phyloP scores from a whole-genome alignment of 2,888 invertebrate genomes.

The Mesochorus sp. region DNA sequence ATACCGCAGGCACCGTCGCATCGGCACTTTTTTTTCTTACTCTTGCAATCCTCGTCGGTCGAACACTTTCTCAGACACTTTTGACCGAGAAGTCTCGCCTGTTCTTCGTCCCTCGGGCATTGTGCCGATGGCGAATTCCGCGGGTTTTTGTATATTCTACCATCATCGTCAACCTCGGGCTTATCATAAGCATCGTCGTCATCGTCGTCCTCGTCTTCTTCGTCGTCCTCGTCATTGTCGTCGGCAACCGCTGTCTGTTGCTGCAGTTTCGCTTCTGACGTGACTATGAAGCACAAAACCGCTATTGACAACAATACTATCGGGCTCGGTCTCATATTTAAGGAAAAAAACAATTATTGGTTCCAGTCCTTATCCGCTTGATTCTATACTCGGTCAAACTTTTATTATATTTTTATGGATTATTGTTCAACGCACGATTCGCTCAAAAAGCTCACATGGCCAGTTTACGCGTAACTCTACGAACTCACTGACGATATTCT shows the following conservation, averaged over 20 bases:
- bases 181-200: conserved; percentile 77
- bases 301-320: conserved; percentile 69
- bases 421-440: conserved; percentile 1
- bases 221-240: conserved; percentile 84
- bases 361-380: background rate
- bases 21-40: conserved; percentile 97
- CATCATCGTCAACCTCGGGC: conserved; percentile 89
- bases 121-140: conserved; percentile 93
- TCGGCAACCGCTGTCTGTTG: conserved; percentile 76
- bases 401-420: background rate
- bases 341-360: conserved; percentile 9
- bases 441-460: conserved; percentile 52
- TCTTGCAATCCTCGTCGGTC: conserved; percentile 97
- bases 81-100: conserved; percentile 91
- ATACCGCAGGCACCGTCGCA: conserved; percentile 98
- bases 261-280: conserved; percentile 78
- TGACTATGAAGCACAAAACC: conserved; percentile 71
- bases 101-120: conserved; percentile 93
- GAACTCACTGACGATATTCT: conserved; percentile 20
- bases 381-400: background rate
- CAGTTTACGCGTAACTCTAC: conserved; percentile 24
- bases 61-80: conserved; percentile 96
- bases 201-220: conserved; percentile 82
- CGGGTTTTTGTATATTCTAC: conserved; percentile 93
- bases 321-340: conserved; percentile 75